These are phyloP conservation scores for Pyrrhia umbra DNA, from an alignment of 2,888 invertebrate species.

Conservation along the genomic window DNA sequence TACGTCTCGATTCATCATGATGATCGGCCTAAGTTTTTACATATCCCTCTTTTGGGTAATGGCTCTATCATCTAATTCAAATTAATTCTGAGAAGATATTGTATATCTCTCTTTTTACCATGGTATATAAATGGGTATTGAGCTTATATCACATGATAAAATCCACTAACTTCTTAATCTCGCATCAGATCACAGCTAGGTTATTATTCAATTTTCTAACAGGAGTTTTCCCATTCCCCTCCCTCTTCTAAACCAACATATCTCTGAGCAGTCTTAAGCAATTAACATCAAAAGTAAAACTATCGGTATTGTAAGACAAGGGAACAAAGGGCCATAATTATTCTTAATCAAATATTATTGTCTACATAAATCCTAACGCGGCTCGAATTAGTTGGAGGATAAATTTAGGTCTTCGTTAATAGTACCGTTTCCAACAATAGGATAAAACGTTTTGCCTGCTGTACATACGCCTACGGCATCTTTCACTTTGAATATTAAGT, in stretches of 20 bases:
- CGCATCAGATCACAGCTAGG: too few relatives aligned
- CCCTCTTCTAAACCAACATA: conserved; percentile 23
- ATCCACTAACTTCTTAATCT: too few relatives aligned
- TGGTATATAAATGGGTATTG: too few relatives aligned
- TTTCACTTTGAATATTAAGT: background rate
- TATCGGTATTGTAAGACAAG: conserved; percentile 21
- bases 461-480: background rate
- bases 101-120: too few relatives aligned
- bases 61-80: too few relatives aligned
- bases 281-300: conserved; percentile 50
- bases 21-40: too few relatives aligned
- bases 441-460: background rate
- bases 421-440: background rate
- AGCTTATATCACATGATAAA: too few relatives aligned
- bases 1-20: too few relatives aligned
- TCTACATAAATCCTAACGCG: conserved; percentile 46
- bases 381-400: conserved; percentile 56
- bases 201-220: too few relatives aligned
- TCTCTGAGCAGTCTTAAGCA: conserved; percentile 36
- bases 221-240: too few relatives aligned
- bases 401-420: conserved; percentile 7
- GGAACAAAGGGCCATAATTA: conserved; percentile 46
- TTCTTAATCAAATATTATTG: conserved; percentile 50
- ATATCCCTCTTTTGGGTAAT: too few relatives aligned
- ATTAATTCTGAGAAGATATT: too few relatives aligned